A percentile compares a stretch with the other conserved stretches of the same genome.
Conservation (phyloP, 1,140 invertebrate genomes). For the Acyrthosiphon pisum region DNA sequence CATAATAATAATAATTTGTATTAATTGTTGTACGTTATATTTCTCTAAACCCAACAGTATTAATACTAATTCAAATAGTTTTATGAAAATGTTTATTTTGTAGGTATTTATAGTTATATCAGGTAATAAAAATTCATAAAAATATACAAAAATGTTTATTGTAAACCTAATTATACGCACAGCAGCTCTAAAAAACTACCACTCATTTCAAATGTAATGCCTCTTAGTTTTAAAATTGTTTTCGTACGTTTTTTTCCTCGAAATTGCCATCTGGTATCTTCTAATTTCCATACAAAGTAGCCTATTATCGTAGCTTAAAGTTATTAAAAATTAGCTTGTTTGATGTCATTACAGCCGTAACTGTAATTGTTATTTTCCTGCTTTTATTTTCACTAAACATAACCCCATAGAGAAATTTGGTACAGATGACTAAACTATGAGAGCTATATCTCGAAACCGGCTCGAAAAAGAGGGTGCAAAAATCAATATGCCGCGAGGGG, state of each 20-base stretch:
- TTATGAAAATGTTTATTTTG: background rate
- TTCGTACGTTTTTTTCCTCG: conserved; percentile 21
- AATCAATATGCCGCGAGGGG: conserved; percentile 47
- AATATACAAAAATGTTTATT: background rate
- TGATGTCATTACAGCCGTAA: background rate
- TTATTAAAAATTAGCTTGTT: conserved; percentile 42
- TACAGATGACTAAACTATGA: conserved; percentile 4
- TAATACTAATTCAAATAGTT: background rate
- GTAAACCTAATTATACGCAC: conserved; percentile 37
- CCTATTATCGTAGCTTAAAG: conserved; percentile 27
- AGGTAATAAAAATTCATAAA: background rate
- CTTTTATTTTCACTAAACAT: background rate
- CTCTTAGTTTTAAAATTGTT: conserved; percentile 5
- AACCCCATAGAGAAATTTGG: background rate
- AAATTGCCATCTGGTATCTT: conserved; percentile 37
- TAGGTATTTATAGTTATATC: conserved; percentile 22
- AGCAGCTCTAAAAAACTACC: background rate
- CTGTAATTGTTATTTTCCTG: conserved; percentile 9
- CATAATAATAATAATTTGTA: background rate
- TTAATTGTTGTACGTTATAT: background rate
- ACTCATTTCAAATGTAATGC: background rate
- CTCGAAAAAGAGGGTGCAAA: conserved; percentile 51
- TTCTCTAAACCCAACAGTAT: background rate
- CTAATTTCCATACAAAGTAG: conserved; percentile 38
- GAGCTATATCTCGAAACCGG: conserved; percentile 40